A percentile compares a stretch with the other conserved stretches of the same genome.
Conservation (phyloP, 2,113 vertebrate species). For the Dicerorhinus sumatrensis region DNA sequence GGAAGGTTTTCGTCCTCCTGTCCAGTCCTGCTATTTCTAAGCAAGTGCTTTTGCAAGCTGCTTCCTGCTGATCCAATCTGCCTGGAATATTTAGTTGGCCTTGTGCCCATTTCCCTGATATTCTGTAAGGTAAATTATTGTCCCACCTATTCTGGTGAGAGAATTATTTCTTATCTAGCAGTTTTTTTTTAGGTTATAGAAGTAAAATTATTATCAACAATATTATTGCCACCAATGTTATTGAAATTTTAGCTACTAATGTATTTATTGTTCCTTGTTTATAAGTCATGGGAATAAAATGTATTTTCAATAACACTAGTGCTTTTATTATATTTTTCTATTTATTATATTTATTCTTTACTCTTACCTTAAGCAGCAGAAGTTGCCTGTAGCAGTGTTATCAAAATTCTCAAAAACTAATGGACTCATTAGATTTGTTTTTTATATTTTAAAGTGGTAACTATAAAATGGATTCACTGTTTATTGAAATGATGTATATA, state of each 20-base stretch:
- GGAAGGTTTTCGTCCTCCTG: background rate
- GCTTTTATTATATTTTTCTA: background rate
- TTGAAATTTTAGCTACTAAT: background rate
- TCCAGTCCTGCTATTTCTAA: background rate
- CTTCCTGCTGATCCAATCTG: slow-evolving; percentile 47
- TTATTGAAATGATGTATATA: background rate
- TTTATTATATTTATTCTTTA: background rate
- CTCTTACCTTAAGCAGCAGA: background rate
- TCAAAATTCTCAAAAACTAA: background rate
- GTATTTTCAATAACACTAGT: background rate
- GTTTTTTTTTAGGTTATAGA: background rate
- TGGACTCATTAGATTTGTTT: background rate
- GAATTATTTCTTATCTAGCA: background rate
- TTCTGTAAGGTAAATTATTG: background rate
- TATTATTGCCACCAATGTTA: background rate
- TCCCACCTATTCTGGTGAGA: background rate
- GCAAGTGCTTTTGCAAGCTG: slow-evolving; percentile 48
- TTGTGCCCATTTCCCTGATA: background rate
- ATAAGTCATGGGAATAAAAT: slow-evolving; percentile 32
- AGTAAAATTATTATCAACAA: background rate
- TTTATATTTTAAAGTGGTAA: background rate
- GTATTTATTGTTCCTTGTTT: background rate
- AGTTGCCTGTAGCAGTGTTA: background rate
- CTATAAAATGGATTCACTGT: background rate
- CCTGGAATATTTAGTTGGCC: slow-evolving; percentile 19